A percentile compares a stretch with the other conserved stretches of the same genome.
Evolutionary conservation across 2,888 invertebrate species (phyloP).

Genomic region (Julus scandinavius): DNA sequence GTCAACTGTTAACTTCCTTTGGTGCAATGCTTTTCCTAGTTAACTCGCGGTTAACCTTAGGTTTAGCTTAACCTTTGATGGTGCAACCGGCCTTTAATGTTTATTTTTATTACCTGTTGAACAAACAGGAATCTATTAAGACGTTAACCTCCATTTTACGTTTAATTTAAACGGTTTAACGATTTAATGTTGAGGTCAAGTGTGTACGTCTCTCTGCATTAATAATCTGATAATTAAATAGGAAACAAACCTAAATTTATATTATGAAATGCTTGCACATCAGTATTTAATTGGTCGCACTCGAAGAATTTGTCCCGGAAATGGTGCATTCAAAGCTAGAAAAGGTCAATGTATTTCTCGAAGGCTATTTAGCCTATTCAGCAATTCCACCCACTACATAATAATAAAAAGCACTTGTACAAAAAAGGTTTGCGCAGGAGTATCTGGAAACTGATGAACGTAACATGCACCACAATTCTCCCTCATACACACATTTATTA

Average conservation of each 20-base stretch:
- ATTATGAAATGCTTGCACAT: not conserved
- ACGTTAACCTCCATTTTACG: not conserved
- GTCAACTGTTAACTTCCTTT: too few relatives aligned
- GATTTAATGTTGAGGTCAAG: not conserved
- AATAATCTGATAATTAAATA: not conserved
- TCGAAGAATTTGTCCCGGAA: slow-evolving; percentile 42
- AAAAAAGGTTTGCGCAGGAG: not conserved
- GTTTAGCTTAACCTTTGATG: too few relatives aligned
- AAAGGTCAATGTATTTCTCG: not conserved
- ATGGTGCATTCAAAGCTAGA: not conserved
- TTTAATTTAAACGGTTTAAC: not conserved
- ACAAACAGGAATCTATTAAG: not conserved
- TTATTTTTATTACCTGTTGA: not conserved
- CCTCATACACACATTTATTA: too few relatives aligned
- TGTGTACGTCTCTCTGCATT: not conserved
- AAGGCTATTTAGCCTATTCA: not conserved
- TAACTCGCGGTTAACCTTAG: too few relatives aligned
- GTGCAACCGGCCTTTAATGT: too few relatives aligned
- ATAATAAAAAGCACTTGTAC: not conserved
- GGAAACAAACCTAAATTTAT: not conserved
- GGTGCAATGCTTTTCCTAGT: too few relatives aligned
- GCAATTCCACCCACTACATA: not conserved
- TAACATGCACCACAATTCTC: too few relatives aligned
- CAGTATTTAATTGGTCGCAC: slow-evolving; percentile 5
- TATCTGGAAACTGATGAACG: not conserved